phyloP scores from a whole-genome alignment of 2,113 vertebrate genomes.

The Monarcha castaneiventris region DNA sequence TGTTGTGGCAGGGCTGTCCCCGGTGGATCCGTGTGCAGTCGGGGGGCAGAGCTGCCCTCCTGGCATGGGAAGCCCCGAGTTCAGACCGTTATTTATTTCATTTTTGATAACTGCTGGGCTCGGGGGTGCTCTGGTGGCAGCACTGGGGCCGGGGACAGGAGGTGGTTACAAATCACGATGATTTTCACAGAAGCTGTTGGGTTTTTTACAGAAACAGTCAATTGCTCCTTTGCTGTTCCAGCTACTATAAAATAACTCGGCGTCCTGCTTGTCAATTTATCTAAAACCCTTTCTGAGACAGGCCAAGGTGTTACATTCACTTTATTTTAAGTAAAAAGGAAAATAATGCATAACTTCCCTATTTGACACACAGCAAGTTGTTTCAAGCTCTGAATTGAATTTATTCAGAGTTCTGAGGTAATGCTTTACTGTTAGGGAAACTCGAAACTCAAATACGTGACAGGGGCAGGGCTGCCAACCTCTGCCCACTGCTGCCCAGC shows the following conservation, averaged over 20 bases:
- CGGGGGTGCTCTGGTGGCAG: conserved; percentile 7
- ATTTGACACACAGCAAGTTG: background rate
- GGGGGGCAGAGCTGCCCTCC: background rate
- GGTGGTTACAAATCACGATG: background rate
- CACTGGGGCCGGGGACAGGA: background rate
- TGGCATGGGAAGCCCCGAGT: background rate
- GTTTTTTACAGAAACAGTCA: background rate
- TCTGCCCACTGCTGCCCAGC: background rate
- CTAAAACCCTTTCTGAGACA: background rate
- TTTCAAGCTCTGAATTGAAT: background rate
- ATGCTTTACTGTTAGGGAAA: background rate
- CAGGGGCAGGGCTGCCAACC: background rate
- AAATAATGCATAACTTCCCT: background rate
- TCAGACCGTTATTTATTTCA: background rate
- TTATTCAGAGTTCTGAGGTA: background rate
- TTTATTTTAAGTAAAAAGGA: background rate
- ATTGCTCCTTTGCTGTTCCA: background rate
- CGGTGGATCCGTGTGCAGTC: background rate
- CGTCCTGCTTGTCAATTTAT: background rate
- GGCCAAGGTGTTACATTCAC: background rate
- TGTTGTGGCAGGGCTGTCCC: background rate
- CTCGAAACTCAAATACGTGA: background rate
- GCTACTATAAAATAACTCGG: background rate
- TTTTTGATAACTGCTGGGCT: background rate
- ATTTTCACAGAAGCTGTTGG: background rate